phyloP scores from a whole-genome alignment of 2,113 vertebrate species.

The Emydocephalus ijimae region DNA sequence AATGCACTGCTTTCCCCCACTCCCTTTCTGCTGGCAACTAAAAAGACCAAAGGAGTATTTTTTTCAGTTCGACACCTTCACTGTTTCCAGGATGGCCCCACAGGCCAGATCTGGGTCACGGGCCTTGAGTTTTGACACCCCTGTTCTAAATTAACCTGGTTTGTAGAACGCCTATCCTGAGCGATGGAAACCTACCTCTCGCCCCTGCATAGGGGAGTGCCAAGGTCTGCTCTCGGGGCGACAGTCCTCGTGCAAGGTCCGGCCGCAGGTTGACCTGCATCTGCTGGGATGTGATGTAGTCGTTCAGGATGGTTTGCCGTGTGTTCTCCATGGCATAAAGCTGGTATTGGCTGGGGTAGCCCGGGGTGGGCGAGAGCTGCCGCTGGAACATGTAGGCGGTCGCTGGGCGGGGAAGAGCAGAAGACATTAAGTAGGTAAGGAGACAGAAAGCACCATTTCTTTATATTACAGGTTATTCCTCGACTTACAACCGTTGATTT shows the following conservation, averaged over 20 bases:
- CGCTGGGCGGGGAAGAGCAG: constrained; percentile 31
- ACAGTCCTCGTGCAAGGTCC: constrained; percentile 84
- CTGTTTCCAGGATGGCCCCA: too few relatives aligned
- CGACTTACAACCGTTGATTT: too few relatives aligned
- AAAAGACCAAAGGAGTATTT: too few relatives aligned
- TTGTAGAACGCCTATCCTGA: background rate
- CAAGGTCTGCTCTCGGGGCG: constrained; percentile 87
- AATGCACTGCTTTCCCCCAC: too few relatives aligned
- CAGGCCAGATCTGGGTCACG: too few relatives aligned
- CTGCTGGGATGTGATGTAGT: constrained; percentile 99
- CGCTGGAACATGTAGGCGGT: constrained; percentile 94
- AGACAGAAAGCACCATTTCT: too few relatives aligned
- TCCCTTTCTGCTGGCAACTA: too few relatives aligned
- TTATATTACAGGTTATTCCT: too few relatives aligned
- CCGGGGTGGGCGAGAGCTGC: constrained; percentile 88
- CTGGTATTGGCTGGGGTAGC: constrained; percentile 95
- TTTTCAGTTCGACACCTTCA: too few relatives aligned
- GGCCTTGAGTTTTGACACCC: too few relatives aligned
- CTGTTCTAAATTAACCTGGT: too few relatives aligned
- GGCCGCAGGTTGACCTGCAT: constrained; percentile 95
- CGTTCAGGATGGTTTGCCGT: constrained; percentile 95
- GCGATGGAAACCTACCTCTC: constrained; percentile 78
- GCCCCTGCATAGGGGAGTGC: constrained; percentile 84
- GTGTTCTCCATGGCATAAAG: constrained; percentile 99
- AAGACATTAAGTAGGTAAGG: background rate